Evolutionary conservation across 2,888 invertebrate species (phyloP), one percentile per base, ranked within the genome.

Genomic region (Orchestes rusci): DNA sequence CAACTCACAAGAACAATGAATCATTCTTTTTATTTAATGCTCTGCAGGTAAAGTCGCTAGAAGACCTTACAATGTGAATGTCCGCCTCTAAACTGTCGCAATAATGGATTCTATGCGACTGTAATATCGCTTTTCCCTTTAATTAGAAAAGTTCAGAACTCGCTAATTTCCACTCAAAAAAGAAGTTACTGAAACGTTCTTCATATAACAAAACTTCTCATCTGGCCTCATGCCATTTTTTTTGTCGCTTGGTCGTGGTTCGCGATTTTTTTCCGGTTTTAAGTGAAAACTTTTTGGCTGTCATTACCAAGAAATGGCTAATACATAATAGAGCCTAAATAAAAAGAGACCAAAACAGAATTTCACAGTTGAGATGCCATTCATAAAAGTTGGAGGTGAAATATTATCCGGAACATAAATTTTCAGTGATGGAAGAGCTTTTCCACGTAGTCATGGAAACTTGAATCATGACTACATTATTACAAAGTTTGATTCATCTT

Each of bases 121-220:
- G 43, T 36, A 47, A 37, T 30, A 30, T 38, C 23, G 41, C 29
- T 27, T 36, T 27, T 37, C 36, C 37, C 40, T 43, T 43, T 44
- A 48, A 44, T 48, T 44, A 40, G 40, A 41, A 48, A 48, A 44
- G 27, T 48, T 39, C 40, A 31, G 42, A 48, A 37, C 44, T 37
- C 38, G 48, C 42, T 48, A 43, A 48, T 44, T 48, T 44, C 39
- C 28, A 19, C 40, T 27, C n/a, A 23, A 29, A 44, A 44, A 17
- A 23, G 30, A 19, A 47, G 34, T 45, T 36, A 30, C 36, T 45
- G 23, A 35, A 39, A 16, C 40, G 32, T 40, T 45, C 40, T 39
- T 15, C 15, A 34, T 35, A 10, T 10, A 33, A 33, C 16, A 44
- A 39, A 44, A 33, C 28, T 44, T 44, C 30, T 27, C 17, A 8